phyloP scores from a whole-genome alignment of 2,113 vertebrate species.

The Elachura formosa region DNA sequence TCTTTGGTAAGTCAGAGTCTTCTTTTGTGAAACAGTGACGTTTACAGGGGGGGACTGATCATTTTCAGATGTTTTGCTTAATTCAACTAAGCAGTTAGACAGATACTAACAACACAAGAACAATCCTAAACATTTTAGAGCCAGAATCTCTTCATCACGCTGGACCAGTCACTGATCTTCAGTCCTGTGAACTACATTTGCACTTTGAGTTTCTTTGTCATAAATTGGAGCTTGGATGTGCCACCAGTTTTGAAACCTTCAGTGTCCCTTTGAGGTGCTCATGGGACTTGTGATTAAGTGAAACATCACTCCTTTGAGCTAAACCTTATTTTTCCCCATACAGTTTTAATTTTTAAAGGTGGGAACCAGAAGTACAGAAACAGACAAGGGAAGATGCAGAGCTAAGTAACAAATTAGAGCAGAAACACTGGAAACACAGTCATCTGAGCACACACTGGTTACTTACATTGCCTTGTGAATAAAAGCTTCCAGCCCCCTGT shows the following conservation, averaged over 20 bases:
- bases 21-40: constrained; percentile 37
- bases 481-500: constrained; percentile 43
- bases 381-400: neutral
- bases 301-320: neutral
- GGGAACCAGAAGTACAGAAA: neutral
- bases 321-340: neutral
- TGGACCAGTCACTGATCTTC: neutral
- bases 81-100: constrained; percentile 45
- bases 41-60: constrained; percentile 27
- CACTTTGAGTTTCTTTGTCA: neutral
- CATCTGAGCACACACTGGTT: neutral
- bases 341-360: neutral
- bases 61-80: constrained; percentile 67
- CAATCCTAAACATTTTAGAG: constrained; percentile 27
- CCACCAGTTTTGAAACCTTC: neutral
- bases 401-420: neutral
- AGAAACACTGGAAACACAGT: neutral
- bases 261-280: neutral
- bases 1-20: constrained; percentile 57
- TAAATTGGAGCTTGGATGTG: neutral
- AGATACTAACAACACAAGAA: constrained; percentile 36
- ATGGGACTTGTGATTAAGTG: neutral
- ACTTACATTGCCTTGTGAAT: neutral
- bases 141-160: constrained; percentile 26
- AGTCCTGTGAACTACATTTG: neutral